Conservation (phyloP, 2,888 invertebrate species). For the Agonopterix heracliana region DNA sequence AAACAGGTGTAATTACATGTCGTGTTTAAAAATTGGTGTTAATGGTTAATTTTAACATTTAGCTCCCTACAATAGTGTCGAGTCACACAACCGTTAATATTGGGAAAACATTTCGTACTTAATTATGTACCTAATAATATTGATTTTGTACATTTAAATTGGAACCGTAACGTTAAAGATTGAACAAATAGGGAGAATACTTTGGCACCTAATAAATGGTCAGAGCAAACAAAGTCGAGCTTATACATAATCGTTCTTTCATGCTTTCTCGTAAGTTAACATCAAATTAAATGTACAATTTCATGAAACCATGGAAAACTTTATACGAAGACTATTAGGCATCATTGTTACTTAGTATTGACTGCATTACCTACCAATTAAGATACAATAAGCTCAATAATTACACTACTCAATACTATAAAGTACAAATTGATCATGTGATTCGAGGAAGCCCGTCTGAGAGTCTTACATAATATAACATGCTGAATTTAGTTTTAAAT, state of each 20-base stretch:
- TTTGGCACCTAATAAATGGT: slow-evolving; percentile 16
- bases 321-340: neutral
- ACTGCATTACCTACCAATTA: slow-evolving; percentile 15
- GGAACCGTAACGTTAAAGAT: slow-evolving; percentile 12
- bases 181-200: slow-evolving; percentile 6
- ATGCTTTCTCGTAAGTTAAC: too few species aligned
- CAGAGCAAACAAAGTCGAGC: neutral
- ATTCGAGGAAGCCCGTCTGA: slow-evolving; percentile 54
- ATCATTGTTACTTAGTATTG: slow-evolving; percentile 3
- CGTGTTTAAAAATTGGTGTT: slow-evolving; percentile 6
- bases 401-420: slow-evolving; percentile 2
- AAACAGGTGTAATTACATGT: slow-evolving; percentile 28
- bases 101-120: slow-evolving; percentile 5
- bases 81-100: slow-evolving; percentile 25
- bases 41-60: neutral
- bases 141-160: slow-evolving; percentile 10
- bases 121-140: slow-evolving; percentile 3
- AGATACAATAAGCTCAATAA: slow-evolving; percentile 26
- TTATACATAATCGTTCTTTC: too few species aligned
- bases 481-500: slow-evolving; percentile 29
- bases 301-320: neutral
- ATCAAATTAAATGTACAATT: neutral
- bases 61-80: slow-evolving; percentile 16
- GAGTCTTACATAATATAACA: slow-evolving; percentile 43
- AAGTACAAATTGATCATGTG: slow-evolving; percentile 26